A percentile compares a stretch with the other conserved stretches of the same genome.
These are phyloP conservation scores for Ctena decussata DNA, from an alignment of 2,888 invertebrate species.

Conservation along the genomic window DNA sequence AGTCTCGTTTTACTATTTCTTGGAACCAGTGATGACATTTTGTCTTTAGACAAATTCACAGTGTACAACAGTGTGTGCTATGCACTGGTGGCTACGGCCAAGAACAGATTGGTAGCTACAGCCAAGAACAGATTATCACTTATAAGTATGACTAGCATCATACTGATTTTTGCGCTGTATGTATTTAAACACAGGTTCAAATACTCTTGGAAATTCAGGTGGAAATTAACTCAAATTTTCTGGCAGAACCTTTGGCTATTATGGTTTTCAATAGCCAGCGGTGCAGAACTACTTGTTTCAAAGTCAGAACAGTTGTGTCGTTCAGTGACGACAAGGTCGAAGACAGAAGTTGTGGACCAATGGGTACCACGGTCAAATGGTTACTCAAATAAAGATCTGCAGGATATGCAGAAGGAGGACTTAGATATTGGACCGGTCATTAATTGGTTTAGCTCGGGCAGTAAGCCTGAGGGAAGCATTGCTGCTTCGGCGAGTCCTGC, in stretches of 20 bases:
- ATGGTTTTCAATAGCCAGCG: too few species aligned
- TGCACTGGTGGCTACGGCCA: too few species aligned
- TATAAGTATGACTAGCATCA: too few species aligned
- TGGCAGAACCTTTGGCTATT: not conserved
- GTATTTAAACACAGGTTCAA: not conserved
- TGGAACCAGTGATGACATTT: too few species aligned
- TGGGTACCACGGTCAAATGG: conserved; percentile 12
- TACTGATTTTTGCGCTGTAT: too few species aligned
- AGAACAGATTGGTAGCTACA: too few species aligned
- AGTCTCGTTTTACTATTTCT: too few species aligned
- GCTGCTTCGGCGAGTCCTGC: conserved; percentile 15
- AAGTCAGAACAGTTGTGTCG: not conserved
- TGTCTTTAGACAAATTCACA: too few species aligned
- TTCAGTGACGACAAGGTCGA: not conserved
- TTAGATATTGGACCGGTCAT: conserved; percentile 17
- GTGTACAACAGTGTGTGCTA: too few species aligned
- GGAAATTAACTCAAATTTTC: not conserved
- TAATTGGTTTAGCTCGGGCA: not conserved
- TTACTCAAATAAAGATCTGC: not conserved
- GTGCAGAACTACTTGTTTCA: not conserved
- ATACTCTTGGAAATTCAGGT: not conserved
- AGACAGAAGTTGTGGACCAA: not conserved
- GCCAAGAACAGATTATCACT: too few species aligned
- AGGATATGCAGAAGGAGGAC: conserved; percentile 29
- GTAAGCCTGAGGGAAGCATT: conserved; percentile 22